phyloP scores from a whole-genome alignment of 2,888 invertebrate genomes.

The Phymatocera aterrima region DNA sequence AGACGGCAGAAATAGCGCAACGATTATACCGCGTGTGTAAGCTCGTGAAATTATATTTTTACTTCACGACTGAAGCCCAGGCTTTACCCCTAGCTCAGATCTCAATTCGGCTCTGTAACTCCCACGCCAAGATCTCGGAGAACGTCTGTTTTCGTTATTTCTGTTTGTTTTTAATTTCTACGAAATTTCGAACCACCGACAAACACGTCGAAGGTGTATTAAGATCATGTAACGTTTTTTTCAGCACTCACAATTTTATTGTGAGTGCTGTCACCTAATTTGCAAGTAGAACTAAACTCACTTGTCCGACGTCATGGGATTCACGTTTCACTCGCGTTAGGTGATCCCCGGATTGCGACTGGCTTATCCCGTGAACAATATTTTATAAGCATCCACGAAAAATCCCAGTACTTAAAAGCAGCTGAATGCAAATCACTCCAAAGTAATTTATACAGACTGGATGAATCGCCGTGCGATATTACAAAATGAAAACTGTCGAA shows the following conservation, averaged over 20 bases:
- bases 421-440: background rate
- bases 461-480: background rate
- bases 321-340: background rate
- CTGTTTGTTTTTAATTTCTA: background rate
- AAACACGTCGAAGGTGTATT: background rate
- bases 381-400: slow-evolving; percentile 10
- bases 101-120: background rate
- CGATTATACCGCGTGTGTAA: background rate
- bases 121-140: background rate
- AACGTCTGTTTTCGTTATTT: background rate
- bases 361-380: background rate
- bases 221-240: background rate
- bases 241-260: background rate
- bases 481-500: slow-evolving; percentile 21
- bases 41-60: slow-evolving; percentile 33
- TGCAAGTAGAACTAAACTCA: background rate
- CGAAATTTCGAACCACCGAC: background rate
- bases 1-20: slow-evolving; percentile 1
- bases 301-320: background rate
- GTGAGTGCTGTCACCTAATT: background rate
- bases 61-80: slow-evolving; percentile 36
- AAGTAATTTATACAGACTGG: background rate
- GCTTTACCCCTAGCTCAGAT: slow-evolving; percentile 1
- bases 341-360: background rate
- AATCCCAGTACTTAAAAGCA: background rate